phyloP scores from a whole-genome alignment of 2,888 invertebrate genomes.

The Drosophila longiperda region DNA sequence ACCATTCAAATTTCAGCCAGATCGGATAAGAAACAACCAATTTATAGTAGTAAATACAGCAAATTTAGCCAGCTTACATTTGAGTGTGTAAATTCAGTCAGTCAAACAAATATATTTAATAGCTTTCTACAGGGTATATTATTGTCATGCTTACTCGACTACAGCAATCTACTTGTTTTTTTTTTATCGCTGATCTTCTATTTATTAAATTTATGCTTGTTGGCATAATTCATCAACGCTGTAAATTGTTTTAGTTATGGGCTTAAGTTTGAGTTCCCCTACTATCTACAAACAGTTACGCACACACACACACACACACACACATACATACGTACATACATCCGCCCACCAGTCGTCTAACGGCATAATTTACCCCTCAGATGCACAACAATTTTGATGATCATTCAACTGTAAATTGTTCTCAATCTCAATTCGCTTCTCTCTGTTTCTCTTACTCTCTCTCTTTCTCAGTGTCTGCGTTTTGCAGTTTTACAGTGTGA shows the following conservation, averaged over 20 bases:
- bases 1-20: background rate
- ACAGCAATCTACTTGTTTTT: background rate
- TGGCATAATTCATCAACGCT: constrained; percentile 50
- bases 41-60: background rate
- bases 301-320: background rate
- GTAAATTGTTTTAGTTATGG: constrained; percentile 65
- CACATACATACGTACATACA: constrained; percentile 19
- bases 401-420: constrained; percentile 67
- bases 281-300: background rate
- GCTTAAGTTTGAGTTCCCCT: constrained; percentile 16
- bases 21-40: background rate
- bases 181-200: constrained; percentile 2
- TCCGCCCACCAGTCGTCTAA: constrained; percentile 58
- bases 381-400: constrained; percentile 25
- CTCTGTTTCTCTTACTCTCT: constrained; percentile 20
- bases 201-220: constrained; percentile 14
- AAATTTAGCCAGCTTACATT: background rate
- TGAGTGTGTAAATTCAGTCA: background rate
- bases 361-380: constrained; percentile 44
- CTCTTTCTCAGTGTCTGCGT: constrained; percentile 1
- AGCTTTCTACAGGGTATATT: background rate
- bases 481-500: constrained; percentile 33
- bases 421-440: constrained; percentile 29
- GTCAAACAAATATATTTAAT: background rate
- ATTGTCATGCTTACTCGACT: background rate